Evolutionary conservation across 2,888 invertebrate species (phyloP).

Genomic region (Chesias legatella): DNA sequence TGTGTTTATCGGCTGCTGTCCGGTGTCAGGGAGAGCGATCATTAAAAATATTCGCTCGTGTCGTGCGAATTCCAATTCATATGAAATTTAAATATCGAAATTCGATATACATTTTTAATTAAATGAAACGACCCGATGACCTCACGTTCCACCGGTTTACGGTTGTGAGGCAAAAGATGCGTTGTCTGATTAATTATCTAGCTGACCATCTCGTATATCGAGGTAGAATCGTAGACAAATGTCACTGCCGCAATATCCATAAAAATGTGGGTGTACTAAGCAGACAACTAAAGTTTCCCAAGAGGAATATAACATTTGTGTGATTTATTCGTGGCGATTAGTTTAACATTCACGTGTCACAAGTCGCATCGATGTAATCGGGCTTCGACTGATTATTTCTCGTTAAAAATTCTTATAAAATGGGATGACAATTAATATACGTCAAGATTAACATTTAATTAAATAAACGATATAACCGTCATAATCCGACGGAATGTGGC

Average conservation of each 20-base stretch:
- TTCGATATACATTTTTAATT: constrained; percentile 17
- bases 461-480: constrained; percentile 58
- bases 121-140: constrained; percentile 30
- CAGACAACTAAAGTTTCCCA: constrained; percentile 25
- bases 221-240: constrained; percentile 16
- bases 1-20: constrained; percentile 51
- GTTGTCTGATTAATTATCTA: background rate
- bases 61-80: constrained; percentile 23
- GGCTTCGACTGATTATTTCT: constrained; percentile 52
- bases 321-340: constrained; percentile 62
- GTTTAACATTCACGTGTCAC: constrained; percentile 58
- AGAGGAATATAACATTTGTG: constrained; percentile 37
- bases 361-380: constrained; percentile 54
- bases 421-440: constrained; percentile 67
- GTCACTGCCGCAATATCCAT: constrained; percentile 12
- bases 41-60: constrained; percentile 42
- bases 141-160: constrained; percentile 15
- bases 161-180: no score
- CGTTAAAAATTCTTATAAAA: constrained; percentile 60
- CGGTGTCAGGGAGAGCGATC: constrained; percentile 38
- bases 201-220: constrained; percentile 9
- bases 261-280: constrained; percentile 34
- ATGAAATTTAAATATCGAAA: constrained; percentile 16
- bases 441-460: constrained; percentile 70
- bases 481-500: constrained; percentile 38